Base-by-base conservation (phyloP, 2,797 vertebrate genomes). In the Heteromormyrus szaboi region DNA sequence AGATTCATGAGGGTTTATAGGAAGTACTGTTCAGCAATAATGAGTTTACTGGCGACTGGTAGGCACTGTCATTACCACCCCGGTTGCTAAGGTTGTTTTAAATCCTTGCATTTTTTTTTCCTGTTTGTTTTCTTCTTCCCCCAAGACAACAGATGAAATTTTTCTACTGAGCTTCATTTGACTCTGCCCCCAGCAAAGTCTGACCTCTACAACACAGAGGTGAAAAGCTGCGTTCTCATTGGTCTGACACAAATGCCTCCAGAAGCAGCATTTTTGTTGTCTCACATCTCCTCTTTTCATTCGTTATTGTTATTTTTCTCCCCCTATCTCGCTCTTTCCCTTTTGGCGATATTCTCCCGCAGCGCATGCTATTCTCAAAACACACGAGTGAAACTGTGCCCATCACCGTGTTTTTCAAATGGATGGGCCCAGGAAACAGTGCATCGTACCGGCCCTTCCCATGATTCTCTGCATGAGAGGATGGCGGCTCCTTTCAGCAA, bases 201-300 rank as follows among this genome's bases (percentile, higher is more conserved):
- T 95, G 94, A 96, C 96, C 96, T 95, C 94, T 95, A 93, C 92
- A 92, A 93, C 91, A 90, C 92, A 93, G 94, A 95, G 95, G 95
- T 96, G 95, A 95, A 94, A 93, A 79, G 91, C 94, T 94, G 90
- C 93, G 93, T 95, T 95, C 95, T 95, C 92, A 92, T 91, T 93
- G 95, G 94, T 93, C 95, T 93, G 93, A 95, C 93, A 94, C 93
- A 95, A 95, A 93, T 93, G 95, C 94, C 95, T 95, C 93, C 93
- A 96, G 95, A 95, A 95, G 94, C 93, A 95, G 93, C 94, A 94
- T 95, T 95, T 95, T 94, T 92, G 93, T 93, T 92, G 93, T 92
- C 88, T 95, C 93, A 95, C 95, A 96, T 96, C 94, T 95, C 94
- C 90, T 95, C 95, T 95, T 96, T 95, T 95, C 94, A 95, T 95